Evolutionary conservation across 2,888 invertebrate genomes (phyloP), one percentile per base, ranked within the genome.

Genomic region (Mesopsocus fuscifrons): DNA sequence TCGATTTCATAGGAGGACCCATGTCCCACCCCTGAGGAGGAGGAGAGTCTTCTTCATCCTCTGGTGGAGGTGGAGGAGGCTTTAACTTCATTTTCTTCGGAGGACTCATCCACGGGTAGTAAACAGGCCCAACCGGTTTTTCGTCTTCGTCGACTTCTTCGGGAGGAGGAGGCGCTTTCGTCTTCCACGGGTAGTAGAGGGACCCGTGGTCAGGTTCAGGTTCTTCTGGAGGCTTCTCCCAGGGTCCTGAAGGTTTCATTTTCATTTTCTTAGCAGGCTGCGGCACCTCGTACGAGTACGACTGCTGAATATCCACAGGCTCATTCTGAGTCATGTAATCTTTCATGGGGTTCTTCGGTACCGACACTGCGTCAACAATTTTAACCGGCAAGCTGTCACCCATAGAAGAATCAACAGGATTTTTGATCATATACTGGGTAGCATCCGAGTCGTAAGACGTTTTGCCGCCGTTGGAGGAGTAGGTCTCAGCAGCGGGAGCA

Each of bases 361-460:
- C n/a, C n/a, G n/a, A n/a, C n/a, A n/a, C n/a, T n/a, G n/a, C n/a
- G n/a, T n/a, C n/a, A n/a, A n/a, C n/a, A 26, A 26, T 26, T 26
- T 26, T 26, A 26, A 26, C 26, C 6, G 26, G 11, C 8, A 26
- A 6, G 6, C 8, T 6, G 8, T 9, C 11, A 9, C 11, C 11
- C 26, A 26, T 26, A 26, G 6, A 6, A 26, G 6, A 9, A 26
- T 26, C 26, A 11, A 6, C 26, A 9, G 26, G 26, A 11, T 6
- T 6, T 9, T 26, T 26, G 4, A 5, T 38, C 20, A 20, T 38
- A 18, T 38, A 38, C 38, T 18, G 16, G 20, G 17, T 21, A 5
- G 8, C 20, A 11, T 38, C 38, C 6, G 38, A 5, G 20, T 38
- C 38, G 38, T 38, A 38, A 17, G 38, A 38, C 20, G 38, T 38